Conservation (phyloP, 2,888 invertebrate species). For the Epirrhoe alternata region DNA sequence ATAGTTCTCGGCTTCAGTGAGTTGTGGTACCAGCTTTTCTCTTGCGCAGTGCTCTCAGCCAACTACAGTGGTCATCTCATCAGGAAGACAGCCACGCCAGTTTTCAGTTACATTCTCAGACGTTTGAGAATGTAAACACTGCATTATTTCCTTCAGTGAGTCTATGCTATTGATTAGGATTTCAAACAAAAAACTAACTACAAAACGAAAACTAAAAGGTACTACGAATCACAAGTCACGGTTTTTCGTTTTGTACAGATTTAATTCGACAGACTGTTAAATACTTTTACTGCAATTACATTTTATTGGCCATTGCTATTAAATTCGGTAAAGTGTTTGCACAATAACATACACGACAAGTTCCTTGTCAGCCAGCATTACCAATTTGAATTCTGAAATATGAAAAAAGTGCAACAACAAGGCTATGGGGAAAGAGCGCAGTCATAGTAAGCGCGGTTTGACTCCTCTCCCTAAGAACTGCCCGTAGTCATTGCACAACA, state of each 20-base stretch:
- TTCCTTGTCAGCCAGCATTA: constrained; percentile 38
- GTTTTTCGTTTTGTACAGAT: constrained; percentile 81
- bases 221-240: constrained; percentile 74
- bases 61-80: no score
- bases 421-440: constrained; percentile 22
- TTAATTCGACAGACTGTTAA: constrained; percentile 83
- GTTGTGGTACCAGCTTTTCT: no score
- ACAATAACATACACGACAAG: constrained; percentile 49
- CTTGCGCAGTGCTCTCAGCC: no score
- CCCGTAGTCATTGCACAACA: constrained; percentile 32
- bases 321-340: constrained; percentile 75
- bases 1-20: no score
- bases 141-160: not conserved
- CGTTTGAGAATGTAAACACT: no score
- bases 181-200: constrained; percentile 41
- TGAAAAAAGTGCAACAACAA: constrained; percentile 33
- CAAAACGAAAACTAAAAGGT: constrained; percentile 50
- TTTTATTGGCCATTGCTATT: constrained; percentile 72
- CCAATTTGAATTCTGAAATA: constrained; percentile 35
- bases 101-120: no score
- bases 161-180: constrained; percentile 4
- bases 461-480: constrained; percentile 33
- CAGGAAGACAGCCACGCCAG: no score
- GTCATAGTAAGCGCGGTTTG: constrained; percentile 27
- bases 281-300: constrained; percentile 82